Evolutionary conservation across 1,140 invertebrate genomes (phyloP), one percentile per base, ranked within the genome.

Genomic region (Schlechtendalia chinensis): DNA sequence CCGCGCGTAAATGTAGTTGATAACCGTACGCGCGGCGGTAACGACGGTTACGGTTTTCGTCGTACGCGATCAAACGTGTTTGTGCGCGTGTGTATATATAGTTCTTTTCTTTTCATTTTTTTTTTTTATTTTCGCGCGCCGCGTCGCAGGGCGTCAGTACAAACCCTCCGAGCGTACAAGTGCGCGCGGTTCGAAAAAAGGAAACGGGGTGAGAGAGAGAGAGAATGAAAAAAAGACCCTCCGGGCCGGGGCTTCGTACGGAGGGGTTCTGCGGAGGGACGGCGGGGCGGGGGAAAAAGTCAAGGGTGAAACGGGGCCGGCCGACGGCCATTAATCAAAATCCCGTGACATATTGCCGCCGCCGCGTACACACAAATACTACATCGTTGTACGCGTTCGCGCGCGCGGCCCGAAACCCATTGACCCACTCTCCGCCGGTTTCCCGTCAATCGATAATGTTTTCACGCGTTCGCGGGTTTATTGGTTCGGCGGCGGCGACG

Each of bases 241-340:
- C 32, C 32, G 74, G 56, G 32, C 2, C 54, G 4, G 14, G 39
- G 65, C 65, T 11, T n/a, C 5, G 6, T 14, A 39, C 17, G 22
- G 63, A 67, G 63, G 63, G 63, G 63, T 67, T 22, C 29, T n/a
- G 63, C 22, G 0, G 16, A 8, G 22, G 14, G 24, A 24, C 19
- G 10, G 17, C n/a, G 19, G 14, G 12, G 39, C 2, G 56, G 19
- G 8, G 19, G 24, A 61, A 61, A 79, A 63, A 79, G 75, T 79
- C 58, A 79, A 79, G 75, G 75, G 75, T 79, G 75, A 79, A 79
- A 79, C 58, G 75, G 75, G 75, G 75, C 75, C 75, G 75, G 54
- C 75, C 75, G 75, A 79, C 75, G 75, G 75, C 75, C 75, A 79
- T 79, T 79, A 79, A 79, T 79, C 75, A 79, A 79, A 79, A 79